These are phyloP conservation scores for Drosophila diplacantha DNA, from an alignment of 2,888 invertebrate species.

Conservation along the genomic window DNA sequence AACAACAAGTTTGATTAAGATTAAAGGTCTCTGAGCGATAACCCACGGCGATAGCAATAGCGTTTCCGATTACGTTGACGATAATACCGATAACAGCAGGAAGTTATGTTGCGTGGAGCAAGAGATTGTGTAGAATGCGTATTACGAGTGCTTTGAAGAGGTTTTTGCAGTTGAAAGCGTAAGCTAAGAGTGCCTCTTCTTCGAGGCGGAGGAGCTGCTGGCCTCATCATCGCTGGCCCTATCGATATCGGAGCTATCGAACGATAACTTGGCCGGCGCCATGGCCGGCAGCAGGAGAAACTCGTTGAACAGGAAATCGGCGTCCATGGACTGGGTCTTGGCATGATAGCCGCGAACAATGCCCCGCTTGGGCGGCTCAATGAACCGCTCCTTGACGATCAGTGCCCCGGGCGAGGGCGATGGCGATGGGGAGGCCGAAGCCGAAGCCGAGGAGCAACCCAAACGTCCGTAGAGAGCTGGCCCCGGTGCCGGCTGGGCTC, in stretches of 20 bases:
- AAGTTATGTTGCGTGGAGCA: not conserved
- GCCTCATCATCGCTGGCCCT: constrained; percentile 23
- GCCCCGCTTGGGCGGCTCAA: constrained; percentile 79
- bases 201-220: not conserved
- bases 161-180: not conserved
- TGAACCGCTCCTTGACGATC: constrained; percentile 79
- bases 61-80: constrained; percentile 2
- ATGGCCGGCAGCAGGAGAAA: constrained; percentile 70
- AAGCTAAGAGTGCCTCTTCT: constrained; percentile 15
- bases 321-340: constrained; percentile 76
- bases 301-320: constrained; percentile 74
- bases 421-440: constrained; percentile 10
- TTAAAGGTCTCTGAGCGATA: constrained; percentile 15
- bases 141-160: constrained; percentile 12
- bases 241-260: constrained; percentile 45
- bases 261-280: constrained; percentile 60
- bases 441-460: constrained; percentile 24
- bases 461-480: constrained; percentile 26
- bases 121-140: constrained; percentile 1
- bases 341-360: constrained; percentile 78
- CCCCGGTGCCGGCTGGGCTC: not conserved
- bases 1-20: constrained; percentile 48
- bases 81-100: constrained; percentile 7
- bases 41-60: constrained; percentile 1
- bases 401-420: constrained; percentile 77